A percentile compares a stretch with the other conserved stretches of the same genome.
phyloP scores from a whole-genome alignment of 2,797 vertebrate species.

The Galago senegalensis region DNA sequence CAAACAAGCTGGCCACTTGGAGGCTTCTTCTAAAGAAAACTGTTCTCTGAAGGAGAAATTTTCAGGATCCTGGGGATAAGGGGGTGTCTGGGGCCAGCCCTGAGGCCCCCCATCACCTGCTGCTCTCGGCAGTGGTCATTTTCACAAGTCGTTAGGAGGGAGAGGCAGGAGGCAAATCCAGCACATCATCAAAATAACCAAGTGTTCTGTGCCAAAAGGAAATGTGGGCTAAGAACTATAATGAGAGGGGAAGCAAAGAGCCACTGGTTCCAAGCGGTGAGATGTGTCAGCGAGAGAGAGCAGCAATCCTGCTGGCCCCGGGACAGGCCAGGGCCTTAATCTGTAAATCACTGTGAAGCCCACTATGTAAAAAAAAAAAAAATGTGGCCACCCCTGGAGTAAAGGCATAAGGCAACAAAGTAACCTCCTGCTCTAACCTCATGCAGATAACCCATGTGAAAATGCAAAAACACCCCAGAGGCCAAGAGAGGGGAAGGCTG shows the following conservation, averaged over 20 bases:
- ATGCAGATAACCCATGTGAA: constrained; percentile 81
- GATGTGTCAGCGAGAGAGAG: constrained; percentile 82
- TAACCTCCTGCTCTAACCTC: constrained; percentile 84
- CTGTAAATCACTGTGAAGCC: constrained; percentile 87
- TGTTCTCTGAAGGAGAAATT: neutral
- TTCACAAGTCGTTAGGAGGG: constrained; percentile 74
- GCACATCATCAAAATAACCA: constrained; percentile 76
- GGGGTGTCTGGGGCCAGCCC: rapidly evolving
- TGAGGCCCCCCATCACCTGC: constrained; percentile 70
- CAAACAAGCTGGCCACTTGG: neutral
- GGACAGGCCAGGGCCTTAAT: constrained; percentile 85
- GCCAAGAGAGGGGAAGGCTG: constrained; percentile 75
- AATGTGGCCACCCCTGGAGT: constrained; percentile 87
- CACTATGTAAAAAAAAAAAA: constrained; percentile 76
- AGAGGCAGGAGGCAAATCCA: constrained; percentile 77
- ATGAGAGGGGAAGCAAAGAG: constrained; percentile 86
- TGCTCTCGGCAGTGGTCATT: constrained; percentile 76
- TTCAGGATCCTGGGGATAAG: neutral
- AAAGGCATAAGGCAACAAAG: constrained; percentile 86
- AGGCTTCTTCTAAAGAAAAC: neutral
- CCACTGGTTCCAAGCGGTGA: constrained; percentile 75
- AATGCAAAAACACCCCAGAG: constrained; percentile 72
- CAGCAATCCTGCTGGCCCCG: constrained; percentile 85
- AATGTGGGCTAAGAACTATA: constrained; percentile 86
- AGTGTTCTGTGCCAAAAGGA: constrained; percentile 82